Conservation (phyloP, 2,888 invertebrate species). For the Agrochola lota region DNA sequence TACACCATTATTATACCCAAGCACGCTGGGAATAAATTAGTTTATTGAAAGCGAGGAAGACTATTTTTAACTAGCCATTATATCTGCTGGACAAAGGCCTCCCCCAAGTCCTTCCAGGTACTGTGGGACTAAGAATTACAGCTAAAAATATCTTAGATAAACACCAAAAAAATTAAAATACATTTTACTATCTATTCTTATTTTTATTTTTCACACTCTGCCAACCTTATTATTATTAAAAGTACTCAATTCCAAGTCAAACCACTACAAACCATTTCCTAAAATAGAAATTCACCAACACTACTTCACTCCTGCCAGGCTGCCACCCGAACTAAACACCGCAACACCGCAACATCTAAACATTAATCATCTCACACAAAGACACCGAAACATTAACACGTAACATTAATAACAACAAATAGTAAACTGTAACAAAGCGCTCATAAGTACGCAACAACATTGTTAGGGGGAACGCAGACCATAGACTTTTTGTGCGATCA, state of each 20-base stretch:
- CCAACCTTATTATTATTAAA: not conserved
- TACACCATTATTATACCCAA: not conserved
- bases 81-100: too few species aligned
- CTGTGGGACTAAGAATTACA: too few species aligned
- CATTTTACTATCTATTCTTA: not conserved
- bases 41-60: not conserved
- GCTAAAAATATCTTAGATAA: not conserved
- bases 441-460: constrained; percentile 1
- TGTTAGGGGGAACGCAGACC: not conserved
- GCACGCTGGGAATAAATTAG: not conserved
- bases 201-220: too few species aligned
- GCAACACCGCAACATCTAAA: not conserved
- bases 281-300: not conserved
- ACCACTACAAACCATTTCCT: not conserved
- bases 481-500: not conserved
- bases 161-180: too few species aligned
- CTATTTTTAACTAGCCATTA: not conserved
- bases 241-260: not conserved
- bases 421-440: constrained; percentile 32
- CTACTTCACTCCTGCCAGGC: constrained; percentile 2
- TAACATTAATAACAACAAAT: constrained; percentile 28
- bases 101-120: not conserved
- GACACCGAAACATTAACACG: constrained; percentile 28
- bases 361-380: constrained; percentile 36
- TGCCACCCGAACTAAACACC: not conserved